Evolutionary conservation across 1,140 invertebrate species (phyloP).

Genomic region (Leucophenga varia): DNA sequence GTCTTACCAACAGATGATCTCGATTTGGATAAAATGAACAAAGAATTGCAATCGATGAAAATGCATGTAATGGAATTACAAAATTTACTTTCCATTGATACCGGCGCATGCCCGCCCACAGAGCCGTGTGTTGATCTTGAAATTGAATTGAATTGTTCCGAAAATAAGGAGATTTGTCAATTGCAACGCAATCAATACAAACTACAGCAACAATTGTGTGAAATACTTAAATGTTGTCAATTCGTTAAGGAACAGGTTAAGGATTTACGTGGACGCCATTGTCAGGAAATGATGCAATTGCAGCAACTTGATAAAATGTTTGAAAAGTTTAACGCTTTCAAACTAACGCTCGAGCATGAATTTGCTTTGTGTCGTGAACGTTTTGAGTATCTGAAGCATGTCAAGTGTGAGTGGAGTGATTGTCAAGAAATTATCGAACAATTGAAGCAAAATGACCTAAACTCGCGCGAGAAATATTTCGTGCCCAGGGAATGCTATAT

Average conservation of each 20-base stretch:
- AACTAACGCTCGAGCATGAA: conserved; percentile 9
- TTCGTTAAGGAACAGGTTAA: conserved; percentile 9
- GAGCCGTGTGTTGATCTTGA: conserved; percentile 10
- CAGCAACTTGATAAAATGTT: conserved; percentile 2
- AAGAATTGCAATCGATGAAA: too few species aligned
- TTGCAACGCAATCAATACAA: conserved; percentile 13
- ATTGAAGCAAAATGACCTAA: neutral
- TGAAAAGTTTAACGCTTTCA: neutral
- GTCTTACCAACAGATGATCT: too few species aligned
- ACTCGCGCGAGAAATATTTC: neutral
- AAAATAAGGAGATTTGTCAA: conserved; percentile 13
- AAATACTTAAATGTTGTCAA: conserved; percentile 10
- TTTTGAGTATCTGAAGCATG: conserved; percentile 15
- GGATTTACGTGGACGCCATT: conserved; percentile 3
- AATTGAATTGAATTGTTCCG: conserved; percentile 6
- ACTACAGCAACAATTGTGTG: conserved; percentile 14
- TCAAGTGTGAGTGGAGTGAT: conserved; percentile 14
- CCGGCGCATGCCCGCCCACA: conserved; percentile 3
- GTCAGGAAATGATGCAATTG: conserved; percentile 6
- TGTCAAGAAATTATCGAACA: conserved; percentile 4
- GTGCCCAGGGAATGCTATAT: conserved; percentile 7
- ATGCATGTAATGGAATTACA: too few species aligned
- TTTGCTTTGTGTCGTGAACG: conserved; percentile 16
- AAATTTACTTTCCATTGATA: too few species aligned
- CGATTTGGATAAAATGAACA: too few species aligned